phyloP scores from a whole-genome alignment of 53 echinoderm and acorn worm genomes.

The Apostichopus leukothele region DNA sequence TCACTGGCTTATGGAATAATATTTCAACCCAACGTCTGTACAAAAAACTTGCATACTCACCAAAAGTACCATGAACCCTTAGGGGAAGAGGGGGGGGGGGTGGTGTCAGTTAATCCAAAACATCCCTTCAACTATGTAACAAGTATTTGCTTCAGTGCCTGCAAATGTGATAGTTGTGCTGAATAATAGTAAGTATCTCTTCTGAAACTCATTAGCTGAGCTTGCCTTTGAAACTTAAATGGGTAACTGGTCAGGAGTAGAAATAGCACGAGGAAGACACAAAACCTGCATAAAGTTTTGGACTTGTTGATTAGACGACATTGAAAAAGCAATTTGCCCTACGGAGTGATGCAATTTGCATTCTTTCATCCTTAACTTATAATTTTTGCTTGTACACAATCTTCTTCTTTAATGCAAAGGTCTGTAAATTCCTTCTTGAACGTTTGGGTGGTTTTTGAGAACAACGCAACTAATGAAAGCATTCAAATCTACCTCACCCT shows the following conservation, averaged over 20 bases:
- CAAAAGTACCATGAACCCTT: slow-evolving; percentile 9
- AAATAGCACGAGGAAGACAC: slow-evolving; percentile 34
- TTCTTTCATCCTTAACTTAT: background rate
- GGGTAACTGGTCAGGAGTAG: slow-evolving; percentile 8
- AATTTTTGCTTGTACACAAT: background rate
- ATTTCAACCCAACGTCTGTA: slow-evolving; percentile 27
- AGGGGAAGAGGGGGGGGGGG: background rate
- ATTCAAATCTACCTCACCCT: slow-evolving; percentile 15
- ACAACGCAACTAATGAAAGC: slow-evolving; percentile 28
- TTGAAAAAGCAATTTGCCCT: slow-evolving; percentile 21
- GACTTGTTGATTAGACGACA: slow-evolving; percentile 27
- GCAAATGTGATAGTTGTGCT: background rate
- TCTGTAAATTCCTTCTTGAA: slow-evolving; percentile 16
- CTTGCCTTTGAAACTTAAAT: slow-evolving; percentile 10
- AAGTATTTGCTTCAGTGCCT: background rate
- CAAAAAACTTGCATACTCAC: slow-evolving; percentile 43
- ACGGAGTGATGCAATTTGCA: slow-evolving; percentile 32
- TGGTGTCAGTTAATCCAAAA: slow-evolving; percentile 7
- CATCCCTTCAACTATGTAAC: slow-evolving; percentile 32
- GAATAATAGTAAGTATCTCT: background rate
- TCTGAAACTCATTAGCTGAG: slow-evolving; percentile 20
- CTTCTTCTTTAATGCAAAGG: background rate
- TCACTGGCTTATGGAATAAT: slow-evolving; percentile 13
- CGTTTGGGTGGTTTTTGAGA: slow-evolving; percentile 35
- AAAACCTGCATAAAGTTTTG: slow-evolving; percentile 13